Base-by-base conservation (phyloP, 2,113 vertebrate genomes). In the Trematomus loennbergii region DNA sequence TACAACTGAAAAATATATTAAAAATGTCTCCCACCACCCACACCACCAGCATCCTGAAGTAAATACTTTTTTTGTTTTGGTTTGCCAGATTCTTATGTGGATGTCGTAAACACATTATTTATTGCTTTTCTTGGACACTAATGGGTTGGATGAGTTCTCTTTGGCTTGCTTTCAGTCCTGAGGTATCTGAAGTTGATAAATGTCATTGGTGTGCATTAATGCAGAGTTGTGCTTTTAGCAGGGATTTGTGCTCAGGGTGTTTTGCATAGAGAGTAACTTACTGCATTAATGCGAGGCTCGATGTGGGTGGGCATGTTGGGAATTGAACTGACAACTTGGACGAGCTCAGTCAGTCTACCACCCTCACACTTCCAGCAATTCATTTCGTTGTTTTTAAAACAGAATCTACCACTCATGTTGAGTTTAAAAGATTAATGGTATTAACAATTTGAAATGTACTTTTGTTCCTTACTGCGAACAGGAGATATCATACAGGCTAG, bases 161-260 rank as follows among this genome's bases (percentile, higher is more conserved):
- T 82, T 89, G 79, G 85, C 87, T 82, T 70, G 63, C 69, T 17
- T 75, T 79, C 33, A n/a, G 58, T 75, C 72, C 71, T 80, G 67
- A 83, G 75, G 67, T 85, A 78, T 78, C 78, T 72, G 46, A 85
- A 80, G 85, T 75, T 85, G 88, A 90, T 87, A 52, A 73, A 91
- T 83, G 88, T 81, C 83, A 75, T 55, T 50, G 63, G 54, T 74
- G 59, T 72, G 79, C 77, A 9, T 81, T 59, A 75, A 70, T 75
- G 63, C 6, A 1, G 53, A n/a, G 69, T 71, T 18, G 25, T 48
- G 83, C 58, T 81, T 62, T 55, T 82, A 82, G 79, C 79, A 84
- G 59, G 69, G 55, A 50, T 11, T 36, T 75, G 29, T 12, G 58
- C 70, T 72, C 70, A 1, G 76, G 46, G 79, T 69, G 59, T 83